Conservation (phyloP, 2,888 invertebrate genomes). For the Acanthacorydalis orientalis region DNA sequence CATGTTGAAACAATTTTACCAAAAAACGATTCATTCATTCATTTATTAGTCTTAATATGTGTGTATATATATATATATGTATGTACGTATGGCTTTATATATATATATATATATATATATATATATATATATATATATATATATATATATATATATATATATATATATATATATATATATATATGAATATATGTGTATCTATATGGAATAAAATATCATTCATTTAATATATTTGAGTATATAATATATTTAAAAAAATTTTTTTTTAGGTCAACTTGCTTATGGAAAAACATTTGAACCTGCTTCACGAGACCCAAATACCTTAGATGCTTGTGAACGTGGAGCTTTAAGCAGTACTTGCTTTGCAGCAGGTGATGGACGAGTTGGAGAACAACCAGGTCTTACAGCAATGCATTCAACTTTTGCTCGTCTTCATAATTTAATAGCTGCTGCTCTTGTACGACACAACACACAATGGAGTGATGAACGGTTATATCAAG, state of each 20-base stretch:
- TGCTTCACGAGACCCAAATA: neutral
- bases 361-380: constrained; percentile 60
- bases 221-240: too few relatives aligned
- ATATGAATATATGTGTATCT: too few relatives aligned
- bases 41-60: too few relatives aligned
- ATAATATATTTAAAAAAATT: too few relatives aligned
- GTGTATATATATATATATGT: too few relatives aligned
- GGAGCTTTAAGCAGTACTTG: constrained; percentile 59
- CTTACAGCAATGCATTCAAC: constrained; percentile 58
- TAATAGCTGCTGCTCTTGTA: constrained; percentile 53
- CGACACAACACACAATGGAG: constrained; percentile 72
- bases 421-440: constrained; percentile 58
- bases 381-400: constrained; percentile 68
- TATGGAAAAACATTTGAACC: constrained; percentile 16
- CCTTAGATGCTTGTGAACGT: constrained; percentile 31
- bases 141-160: neutral
- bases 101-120: too few relatives aligned
- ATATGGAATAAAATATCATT: too few relatives aligned
- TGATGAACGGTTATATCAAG: constrained; percentile 75
- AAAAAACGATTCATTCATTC: too few relatives aligned
- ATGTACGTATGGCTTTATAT: too few relatives aligned
- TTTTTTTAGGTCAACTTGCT: constrained; percentile 17
- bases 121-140: too few relatives aligned
- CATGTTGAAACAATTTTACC: too few relatives aligned
- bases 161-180: neutral